Base-by-base conservation (phyloP, 2,113 vertebrate species). In the Catharus minimus region DNA sequence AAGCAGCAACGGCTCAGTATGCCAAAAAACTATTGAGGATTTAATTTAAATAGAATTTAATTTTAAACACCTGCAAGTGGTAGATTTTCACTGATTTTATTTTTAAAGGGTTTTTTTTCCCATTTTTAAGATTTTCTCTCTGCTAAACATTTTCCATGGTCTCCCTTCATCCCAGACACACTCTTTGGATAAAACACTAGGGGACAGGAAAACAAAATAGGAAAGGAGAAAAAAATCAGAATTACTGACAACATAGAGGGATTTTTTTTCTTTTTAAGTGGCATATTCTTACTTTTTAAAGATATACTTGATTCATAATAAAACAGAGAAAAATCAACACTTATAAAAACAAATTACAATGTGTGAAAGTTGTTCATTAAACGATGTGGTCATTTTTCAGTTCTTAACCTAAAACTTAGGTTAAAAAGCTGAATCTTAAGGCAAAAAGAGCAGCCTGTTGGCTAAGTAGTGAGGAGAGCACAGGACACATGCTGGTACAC, bases 41-140 rank as follows among this genome's bases (percentile, higher is more conserved):
- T 89, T 56, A 33, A n/a, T 81, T 81, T 66, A n/a, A 87, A 79
- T 18, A 41, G 11, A 67, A 14, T 78, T 92, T 84, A 11, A 41
- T 71, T 80, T 57, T 24, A 74, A 91, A 47, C 2, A n/a, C 44
- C 79, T 66, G 47, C 23, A 74, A 80, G 17, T 24, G 39, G 8
- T 74, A 71, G 8, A 3, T 78, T 74, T 76, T 74, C 4, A 36
- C 1, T 30, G 6, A 4, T 26, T 19, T 68, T 78, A 39, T 41
- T 53, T 69, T 50, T 15, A 75, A 52, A 5, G 23, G 2, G 7
- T 0, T 0, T 1, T 58, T 22, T 44, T 47, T 21, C 4, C 9
- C 6, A 23, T 56, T 80, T 75, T 72, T 4, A 14, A 43, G 44
- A 26, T 55, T 62, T 72, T 21, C 3, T 60, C 4, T 72, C 17